Conservation (phyloP, 2,888 invertebrate species). For the Agonopterix alstromeriana region DNA sequence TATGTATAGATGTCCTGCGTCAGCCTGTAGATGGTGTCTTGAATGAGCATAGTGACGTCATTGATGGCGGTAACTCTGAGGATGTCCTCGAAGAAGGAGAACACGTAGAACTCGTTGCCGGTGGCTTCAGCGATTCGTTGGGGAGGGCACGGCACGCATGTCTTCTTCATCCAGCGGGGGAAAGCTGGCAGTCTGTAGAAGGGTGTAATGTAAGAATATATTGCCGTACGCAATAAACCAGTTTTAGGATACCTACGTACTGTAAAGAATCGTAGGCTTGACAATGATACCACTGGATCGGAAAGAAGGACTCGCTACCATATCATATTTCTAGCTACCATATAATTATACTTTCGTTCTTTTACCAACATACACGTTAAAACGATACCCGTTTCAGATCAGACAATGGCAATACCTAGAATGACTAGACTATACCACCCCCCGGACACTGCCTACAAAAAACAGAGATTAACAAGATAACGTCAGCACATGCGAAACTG, state of each 20-base stretch:
- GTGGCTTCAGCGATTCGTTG: conserved; percentile 75
- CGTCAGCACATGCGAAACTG: no score
- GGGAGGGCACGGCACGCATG: conserved; percentile 84
- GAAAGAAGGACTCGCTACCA: no score
- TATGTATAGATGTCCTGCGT: conserved; percentile 81
- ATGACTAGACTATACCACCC: no score
- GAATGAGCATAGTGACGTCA: conserved; percentile 80
- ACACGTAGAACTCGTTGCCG: conserved; percentile 75
- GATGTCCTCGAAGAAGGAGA: conserved; percentile 89
- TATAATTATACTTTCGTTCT: no score
- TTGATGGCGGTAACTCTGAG: conserved; percentile 82
- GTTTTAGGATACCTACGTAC: neutral
- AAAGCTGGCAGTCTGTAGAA: conserved; percentile 80
- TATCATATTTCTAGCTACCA: no score
- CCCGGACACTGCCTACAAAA: no score
- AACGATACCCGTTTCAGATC: no score
- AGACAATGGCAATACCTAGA: no score
- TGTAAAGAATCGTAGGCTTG: no score
- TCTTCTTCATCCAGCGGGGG: conserved; percentile 90
- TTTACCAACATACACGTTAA: no score
- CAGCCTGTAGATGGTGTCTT: conserved; percentile 80
- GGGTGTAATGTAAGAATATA: neutral
- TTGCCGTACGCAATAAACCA: neutral
- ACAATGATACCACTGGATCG: no score
- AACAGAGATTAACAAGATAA: no score